These are phyloP conservation scores for Tachysurus fulvidraco DNA, from an alignment of 2,113 vertebrate genomes.

Conservation along the genomic window DNA sequence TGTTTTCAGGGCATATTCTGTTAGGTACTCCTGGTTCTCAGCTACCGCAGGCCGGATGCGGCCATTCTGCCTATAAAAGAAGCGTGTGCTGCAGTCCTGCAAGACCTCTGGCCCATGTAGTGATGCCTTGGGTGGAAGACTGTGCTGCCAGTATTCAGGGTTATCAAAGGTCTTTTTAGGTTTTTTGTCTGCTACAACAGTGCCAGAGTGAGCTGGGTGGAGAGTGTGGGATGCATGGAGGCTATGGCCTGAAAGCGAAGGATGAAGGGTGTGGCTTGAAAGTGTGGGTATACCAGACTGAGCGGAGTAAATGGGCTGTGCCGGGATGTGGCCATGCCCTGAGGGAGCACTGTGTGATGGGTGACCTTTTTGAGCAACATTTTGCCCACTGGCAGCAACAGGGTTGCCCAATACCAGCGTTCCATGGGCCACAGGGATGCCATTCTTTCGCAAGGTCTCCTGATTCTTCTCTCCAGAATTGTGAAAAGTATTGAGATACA, in stretches of 20 bases:
- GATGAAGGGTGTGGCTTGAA: slow-evolving; percentile 71
- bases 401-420: slow-evolving; percentile 58
- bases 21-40: slow-evolving; percentile 97
- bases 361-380: slow-evolving; percentile 48
- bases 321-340: slow-evolving; percentile 62
- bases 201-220: slow-evolving; percentile 71
- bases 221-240: slow-evolving; percentile 60
- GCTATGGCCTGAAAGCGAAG: slow-evolving; percentile 66
- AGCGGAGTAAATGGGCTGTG: slow-evolving; percentile 61
- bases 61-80: slow-evolving; percentile 98
- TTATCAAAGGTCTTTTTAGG: slow-evolving; percentile 97
- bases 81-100: slow-evolving; percentile 98
- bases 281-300: slow-evolving; percentile 66
- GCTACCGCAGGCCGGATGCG: slow-evolving; percentile 94
- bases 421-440: slow-evolving; percentile 61
- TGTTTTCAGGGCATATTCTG: slow-evolving; percentile 94
- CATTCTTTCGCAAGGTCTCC: slow-evolving; percentile 80
- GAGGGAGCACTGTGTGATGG: slow-evolving; percentile 59
- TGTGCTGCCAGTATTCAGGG: slow-evolving; percentile 99
- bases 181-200: slow-evolving; percentile 82
- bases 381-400: slow-evolving; percentile 22
- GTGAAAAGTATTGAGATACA: slow-evolving; percentile 95
- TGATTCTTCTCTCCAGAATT: slow-evolving; percentile 77
- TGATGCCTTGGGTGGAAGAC: slow-evolving; percentile 89
- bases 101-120: slow-evolving; percentile 95